Base-by-base conservation (phyloP, 2,113 vertebrate species). In the Hucho hucho region DNA sequence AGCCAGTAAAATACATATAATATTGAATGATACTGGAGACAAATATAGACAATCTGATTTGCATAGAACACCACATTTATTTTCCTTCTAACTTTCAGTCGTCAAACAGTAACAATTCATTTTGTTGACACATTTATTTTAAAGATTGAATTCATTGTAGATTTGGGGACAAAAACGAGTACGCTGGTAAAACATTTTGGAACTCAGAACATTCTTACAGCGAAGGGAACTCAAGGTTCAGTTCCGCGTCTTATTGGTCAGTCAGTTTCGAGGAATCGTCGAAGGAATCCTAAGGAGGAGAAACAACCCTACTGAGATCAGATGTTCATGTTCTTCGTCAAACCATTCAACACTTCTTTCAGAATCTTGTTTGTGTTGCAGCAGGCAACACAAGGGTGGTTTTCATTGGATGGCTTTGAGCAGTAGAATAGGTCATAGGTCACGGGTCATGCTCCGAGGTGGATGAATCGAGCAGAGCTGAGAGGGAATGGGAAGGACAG, bases 31-130 rank as follows among this genome's bases (percentile, higher is more conserved):
- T 56, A 20, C 18, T 4, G 13, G 53, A 74, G 43, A 69, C 29
- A 47, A 61, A 59, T 69, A 69, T 11, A 43, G 37, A 58, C 70
- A 70, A 72, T 43, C 37, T 43, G 72, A 76, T 84, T 84, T 84
- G 83, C 83, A 84, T 84, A 84, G 79, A 81, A 74, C 29, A 72
- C 37, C 74, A 76, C 47, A 76, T 84, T 81, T 75, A 84, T 79
- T 81, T 79, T 73, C 53, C 13, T 18, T 43, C 37, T 11, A 9
- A 9, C 37, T 9, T 37, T 37, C 37, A 37, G 37, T 56, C 49
- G 3, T 56, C 49, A 56, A 20, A 56, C 53, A 56, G 53, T 20
- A 56, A 56, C 53, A 56, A 56, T 20, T 14, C 16, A 56, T 56
- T 56, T 56, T 56, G 2, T 12, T 37, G 24, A 26, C 4, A 14